Conservation (phyloP, 2,797 vertebrate species). For the Myotis pilosus region DNA sequence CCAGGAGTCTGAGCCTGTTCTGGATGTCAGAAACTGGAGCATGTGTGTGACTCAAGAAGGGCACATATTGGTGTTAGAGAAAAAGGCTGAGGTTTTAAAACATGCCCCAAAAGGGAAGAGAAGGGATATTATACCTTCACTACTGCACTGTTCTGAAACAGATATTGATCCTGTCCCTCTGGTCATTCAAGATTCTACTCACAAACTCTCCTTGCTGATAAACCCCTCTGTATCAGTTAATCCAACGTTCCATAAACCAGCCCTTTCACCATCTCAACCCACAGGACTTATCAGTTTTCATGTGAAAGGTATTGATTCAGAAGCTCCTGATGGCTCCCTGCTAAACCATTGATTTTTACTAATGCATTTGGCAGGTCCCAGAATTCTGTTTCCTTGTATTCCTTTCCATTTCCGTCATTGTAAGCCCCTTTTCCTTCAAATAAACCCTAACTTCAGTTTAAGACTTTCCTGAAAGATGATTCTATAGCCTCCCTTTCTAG, state of each 20-base stretch:
- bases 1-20: background rate
- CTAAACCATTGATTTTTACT: constrained; percentile 61
- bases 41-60: background rate
- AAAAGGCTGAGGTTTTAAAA: constrained; percentile 17
- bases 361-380: constrained; percentile 50
- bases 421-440: constrained; percentile 54
- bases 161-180: background rate
- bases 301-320: constrained; percentile 55
- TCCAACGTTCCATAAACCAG: constrained; percentile 41
- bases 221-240: constrained; percentile 22
- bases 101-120: background rate
- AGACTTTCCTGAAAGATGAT: constrained; percentile 73
- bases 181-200: constrained; percentile 28
- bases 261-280: background rate
- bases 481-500: constrained; percentile 68
- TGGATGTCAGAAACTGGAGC: background rate
- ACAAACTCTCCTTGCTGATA: constrained; percentile 16
- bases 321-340: constrained; percentile 28
- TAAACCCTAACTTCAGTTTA: constrained; percentile 68
- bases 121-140: background rate
- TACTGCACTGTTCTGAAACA: background rate
- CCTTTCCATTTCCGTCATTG: constrained; percentile 51
- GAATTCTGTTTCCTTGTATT: constrained; percentile 47
- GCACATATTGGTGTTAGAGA: background rate
- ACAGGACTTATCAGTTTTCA: constrained; percentile 29